These are phyloP conservation scores for Muscicapa comitata DNA, from an alignment of 2,797 vertebrate genomes.

Conservation along the genomic window DNA sequence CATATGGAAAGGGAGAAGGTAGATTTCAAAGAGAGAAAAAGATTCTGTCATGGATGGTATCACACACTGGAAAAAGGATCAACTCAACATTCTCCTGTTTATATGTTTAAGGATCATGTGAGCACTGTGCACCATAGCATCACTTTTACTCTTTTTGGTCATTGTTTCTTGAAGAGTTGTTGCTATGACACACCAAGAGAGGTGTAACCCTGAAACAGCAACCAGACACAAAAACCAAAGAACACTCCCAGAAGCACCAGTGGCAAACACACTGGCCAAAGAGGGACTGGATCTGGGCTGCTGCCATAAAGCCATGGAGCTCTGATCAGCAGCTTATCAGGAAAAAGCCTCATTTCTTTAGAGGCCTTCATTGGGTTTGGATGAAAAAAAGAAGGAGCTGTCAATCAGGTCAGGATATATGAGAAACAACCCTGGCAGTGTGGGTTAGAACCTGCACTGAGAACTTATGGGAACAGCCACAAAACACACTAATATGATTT, in stretches of 20 bases:
- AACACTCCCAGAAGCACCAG: neutral
- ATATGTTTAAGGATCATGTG: neutral
- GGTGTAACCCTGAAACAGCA: neutral
- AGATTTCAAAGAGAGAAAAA: neutral
- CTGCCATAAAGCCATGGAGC: neutral
- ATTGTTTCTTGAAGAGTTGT: neutral
- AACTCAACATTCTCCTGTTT: neutral
- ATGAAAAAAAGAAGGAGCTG: neutral
- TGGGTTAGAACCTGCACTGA: neutral
- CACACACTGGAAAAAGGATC: neutral
- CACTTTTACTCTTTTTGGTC: neutral
- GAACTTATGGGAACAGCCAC: neutral
- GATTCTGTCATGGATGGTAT: neutral
- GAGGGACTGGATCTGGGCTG: neutral
- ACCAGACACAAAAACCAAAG: neutral
- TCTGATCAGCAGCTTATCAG: neutral
- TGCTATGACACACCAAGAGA: neutral
- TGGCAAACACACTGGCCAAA: neutral
- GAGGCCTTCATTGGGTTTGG: neutral
- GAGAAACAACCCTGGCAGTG: neutral
- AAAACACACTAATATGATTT: fast-evolving
- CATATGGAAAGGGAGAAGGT: neutral
- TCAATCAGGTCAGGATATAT: neutral
- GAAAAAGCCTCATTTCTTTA: neutral
- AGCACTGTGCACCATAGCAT: neutral